A percentile compares a stretch with the other conserved stretches of the same genome.
Evolutionary conservation across 1,140 invertebrate species (phyloP).

Genomic region (Zaprionus davidi): DNA sequence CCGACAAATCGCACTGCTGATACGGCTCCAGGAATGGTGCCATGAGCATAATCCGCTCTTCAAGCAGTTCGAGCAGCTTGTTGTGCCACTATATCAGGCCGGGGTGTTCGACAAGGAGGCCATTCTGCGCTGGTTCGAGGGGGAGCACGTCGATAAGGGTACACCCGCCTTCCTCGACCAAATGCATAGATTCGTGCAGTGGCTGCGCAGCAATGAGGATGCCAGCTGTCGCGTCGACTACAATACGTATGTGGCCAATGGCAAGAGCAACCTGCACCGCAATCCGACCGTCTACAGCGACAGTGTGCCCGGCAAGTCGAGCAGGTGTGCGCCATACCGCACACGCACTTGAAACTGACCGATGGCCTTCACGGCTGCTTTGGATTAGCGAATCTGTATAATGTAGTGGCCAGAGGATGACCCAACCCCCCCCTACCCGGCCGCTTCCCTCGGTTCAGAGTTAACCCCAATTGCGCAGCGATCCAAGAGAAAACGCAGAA

Average conservation of each 20-base stretch:
- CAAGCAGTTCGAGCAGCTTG: conserved; percentile 27
- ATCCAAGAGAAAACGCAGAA: neutral
- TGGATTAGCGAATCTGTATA: neutral
- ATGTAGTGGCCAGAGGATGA: neutral
- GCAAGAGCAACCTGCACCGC: neutral
- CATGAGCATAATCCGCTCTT: conserved; percentile 21
- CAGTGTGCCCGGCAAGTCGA: neutral
- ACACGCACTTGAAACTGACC: neutral
- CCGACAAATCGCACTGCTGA: conserved; percentile 26
- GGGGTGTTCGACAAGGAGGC: conserved; percentile 37
- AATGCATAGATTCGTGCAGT: conserved; percentile 32
- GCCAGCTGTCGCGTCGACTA: conserved; percentile 15
- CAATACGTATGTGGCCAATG: conserved; percentile 12
- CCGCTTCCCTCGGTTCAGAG: too few species aligned
- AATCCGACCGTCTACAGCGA: conserved; percentile 27
- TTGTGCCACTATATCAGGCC: conserved; percentile 13
- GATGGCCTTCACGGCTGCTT: neutral
- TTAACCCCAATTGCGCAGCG: neutral
- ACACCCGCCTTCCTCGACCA: conserved; percentile 25
- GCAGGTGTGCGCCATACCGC: neutral
- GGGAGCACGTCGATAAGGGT: conserved; percentile 35
- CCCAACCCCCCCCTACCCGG: too few species aligned
- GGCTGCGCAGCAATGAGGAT: conserved; percentile 17
- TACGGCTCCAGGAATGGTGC: conserved; percentile 35
- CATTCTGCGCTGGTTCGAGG: conserved; percentile 32